Conservation (phyloP, 1,140 invertebrate genomes). For the Hylyphantes graminicola region DNA sequence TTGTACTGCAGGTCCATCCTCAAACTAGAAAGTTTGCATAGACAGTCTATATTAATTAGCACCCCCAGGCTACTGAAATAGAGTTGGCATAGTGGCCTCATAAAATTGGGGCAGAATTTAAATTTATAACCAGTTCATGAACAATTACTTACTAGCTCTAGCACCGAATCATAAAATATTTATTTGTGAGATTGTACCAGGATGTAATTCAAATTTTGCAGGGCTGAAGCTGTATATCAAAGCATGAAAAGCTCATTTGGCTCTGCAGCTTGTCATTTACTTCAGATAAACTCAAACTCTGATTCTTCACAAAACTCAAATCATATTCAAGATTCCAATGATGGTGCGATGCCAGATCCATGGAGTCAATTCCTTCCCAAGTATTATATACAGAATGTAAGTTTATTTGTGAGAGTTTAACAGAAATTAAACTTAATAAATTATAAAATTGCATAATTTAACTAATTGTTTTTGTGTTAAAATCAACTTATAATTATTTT, state of each 20-base stretch:
- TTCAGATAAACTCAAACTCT: slow-evolving; percentile 83
- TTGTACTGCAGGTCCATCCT: too few relatives aligned
- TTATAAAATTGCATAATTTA: too few relatives aligned
- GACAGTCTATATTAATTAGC: too few relatives aligned
- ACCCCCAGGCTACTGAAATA: too few relatives aligned
- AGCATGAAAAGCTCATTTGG: slow-evolving; percentile 87
- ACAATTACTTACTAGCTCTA: too few relatives aligned
- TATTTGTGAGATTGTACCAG: not conserved
- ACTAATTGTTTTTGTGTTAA: too few relatives aligned
- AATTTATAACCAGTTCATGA: too few relatives aligned
- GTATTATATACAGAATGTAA: slow-evolving; percentile 68
- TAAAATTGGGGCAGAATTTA: too few relatives aligned
- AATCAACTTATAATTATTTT: not conserved
- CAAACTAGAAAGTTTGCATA: too few relatives aligned
- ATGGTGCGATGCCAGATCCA: slow-evolving; percentile 77
- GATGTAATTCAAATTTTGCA: slow-evolving; percentile 67
- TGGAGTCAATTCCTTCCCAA: slow-evolving; percentile 83
- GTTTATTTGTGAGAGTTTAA: not conserved
- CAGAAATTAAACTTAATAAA: not conserved
- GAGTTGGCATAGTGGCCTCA: too few relatives aligned
- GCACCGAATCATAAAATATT: too few relatives aligned
- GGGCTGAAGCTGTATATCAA: slow-evolving; percentile 84
- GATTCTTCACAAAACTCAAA: slow-evolving; percentile 64
- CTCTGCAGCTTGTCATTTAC: slow-evolving; percentile 83
- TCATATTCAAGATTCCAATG: slow-evolving; percentile 71